Conservation (phyloP, 2,113 vertebrate species). For the Cephalopholis sonnerati region DNA sequence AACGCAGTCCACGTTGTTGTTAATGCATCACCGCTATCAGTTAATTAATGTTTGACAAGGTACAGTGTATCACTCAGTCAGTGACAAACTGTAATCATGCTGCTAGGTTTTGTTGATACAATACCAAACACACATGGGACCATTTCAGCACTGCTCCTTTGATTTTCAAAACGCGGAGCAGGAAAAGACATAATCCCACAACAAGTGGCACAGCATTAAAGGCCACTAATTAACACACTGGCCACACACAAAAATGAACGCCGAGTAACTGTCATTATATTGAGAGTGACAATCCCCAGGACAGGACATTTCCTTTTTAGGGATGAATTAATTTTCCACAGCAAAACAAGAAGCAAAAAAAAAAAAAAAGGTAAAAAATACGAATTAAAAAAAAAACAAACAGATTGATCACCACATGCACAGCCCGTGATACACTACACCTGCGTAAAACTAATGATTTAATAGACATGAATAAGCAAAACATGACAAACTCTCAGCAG, state of each 20-base stretch:
- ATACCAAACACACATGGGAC: constrained; percentile 76
- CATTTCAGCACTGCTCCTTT: constrained; percentile 69
- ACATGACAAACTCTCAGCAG: constrained; percentile 50
- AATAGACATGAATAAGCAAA: constrained; percentile 55
- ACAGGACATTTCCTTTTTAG: constrained; percentile 40
- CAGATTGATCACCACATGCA: constrained; percentile 32
- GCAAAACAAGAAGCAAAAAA: constrained; percentile 12
- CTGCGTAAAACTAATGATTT: constrained; percentile 27
- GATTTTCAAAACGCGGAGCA: constrained; percentile 71
- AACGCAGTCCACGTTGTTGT: constrained; percentile 44
- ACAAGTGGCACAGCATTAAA: constrained; percentile 79
- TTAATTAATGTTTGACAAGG: constrained; percentile 84
- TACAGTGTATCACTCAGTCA: constrained; percentile 78
- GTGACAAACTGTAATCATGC: constrained; percentile 77
- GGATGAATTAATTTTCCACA: constrained; percentile 45
- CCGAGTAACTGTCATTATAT: constrained; percentile 57
- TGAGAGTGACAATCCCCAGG: constrained; percentile 62
- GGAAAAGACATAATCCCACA: constrained; percentile 74
- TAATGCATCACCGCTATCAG: constrained; percentile 75
- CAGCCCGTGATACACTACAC: constrained; percentile 26
- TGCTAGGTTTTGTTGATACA: constrained; percentile 78
- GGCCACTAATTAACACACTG: constrained; percentile 77
- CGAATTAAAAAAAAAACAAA: background rate
- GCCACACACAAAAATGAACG: constrained; percentile 58
- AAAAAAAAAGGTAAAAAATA: background rate